Conservation (phyloP, 2,797 vertebrate genomes). For the Sebastes taczanowskii region DNA sequence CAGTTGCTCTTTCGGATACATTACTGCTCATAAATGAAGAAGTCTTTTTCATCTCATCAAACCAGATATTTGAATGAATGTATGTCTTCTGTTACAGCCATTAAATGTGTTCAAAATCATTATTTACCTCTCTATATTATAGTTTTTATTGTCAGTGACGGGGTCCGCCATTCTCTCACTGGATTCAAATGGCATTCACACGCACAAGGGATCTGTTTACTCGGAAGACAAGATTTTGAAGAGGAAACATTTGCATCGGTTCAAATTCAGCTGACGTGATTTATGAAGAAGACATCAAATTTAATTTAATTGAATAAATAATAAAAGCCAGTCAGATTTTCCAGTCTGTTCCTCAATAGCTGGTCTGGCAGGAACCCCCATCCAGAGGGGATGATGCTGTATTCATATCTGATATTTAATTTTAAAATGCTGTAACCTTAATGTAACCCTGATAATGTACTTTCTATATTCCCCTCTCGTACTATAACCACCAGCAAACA, state of each 20-base stretch:
- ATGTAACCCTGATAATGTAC: neutral
- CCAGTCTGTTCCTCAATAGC: neutral
- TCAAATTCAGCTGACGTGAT: neutral
- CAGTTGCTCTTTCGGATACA: neutral
- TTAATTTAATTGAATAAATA: neutral
- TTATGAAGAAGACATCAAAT: neutral
- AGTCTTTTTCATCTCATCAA: neutral
- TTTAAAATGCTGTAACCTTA: neutral
- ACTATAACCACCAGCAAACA: neutral
- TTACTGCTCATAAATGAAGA: neutral
- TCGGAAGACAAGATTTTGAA: neutral
- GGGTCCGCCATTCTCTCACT: neutral
- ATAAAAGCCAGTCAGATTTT: neutral
- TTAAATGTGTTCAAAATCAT: neutral
- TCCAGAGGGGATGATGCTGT: neutral
- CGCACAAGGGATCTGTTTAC: neutral
- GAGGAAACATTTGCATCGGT: neutral
- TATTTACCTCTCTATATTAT: neutral
- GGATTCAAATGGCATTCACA: neutral
- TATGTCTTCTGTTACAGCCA: neutral
- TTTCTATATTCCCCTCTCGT: neutral
- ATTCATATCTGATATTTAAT: neutral
- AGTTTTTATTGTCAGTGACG: neutral
- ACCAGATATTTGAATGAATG: neutral
- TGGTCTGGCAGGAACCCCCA: neutral